Evolutionary conservation across 53 echinoderm and acorn worm genomes (phyloP), one percentile per base, ranked within the genome.

Genomic region (Henricia sp.): DNA sequence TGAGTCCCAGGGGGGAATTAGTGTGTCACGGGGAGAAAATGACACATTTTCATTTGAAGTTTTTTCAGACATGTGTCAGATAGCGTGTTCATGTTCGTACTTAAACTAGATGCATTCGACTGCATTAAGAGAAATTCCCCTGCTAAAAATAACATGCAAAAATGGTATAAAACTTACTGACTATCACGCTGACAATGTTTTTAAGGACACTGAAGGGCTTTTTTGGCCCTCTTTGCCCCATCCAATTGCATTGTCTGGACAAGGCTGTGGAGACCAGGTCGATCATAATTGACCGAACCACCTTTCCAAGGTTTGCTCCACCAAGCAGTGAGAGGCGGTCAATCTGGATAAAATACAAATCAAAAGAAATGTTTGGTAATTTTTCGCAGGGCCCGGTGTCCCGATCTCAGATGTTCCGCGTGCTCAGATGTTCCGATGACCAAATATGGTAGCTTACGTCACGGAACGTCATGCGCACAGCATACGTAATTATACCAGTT

Each of bases 161-260:
- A 52, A 52, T 23, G 23, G n/a, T n/a, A 52, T 52, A 19, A 19
- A n/a, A 52, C 52, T 52, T 52, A 52, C 52, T 52, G 52, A 52
- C 23, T 52, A 52, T 52, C 52, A 52, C 52, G 23, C 19, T n/a
- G 52, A 52, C 19, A 52, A 52, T 52, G 52, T 52, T 52, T 23
- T 52, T 52, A 23, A 52, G 52, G 23, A 52, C 52, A 52, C 52
- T 52, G 5, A 52, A 52, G 23, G 52, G 52, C 52, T 52, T 52
- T 52, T 52, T 52, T 52, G 52, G 52, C 52, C 52, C 52, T 52
- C 52, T 52, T 23, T 52, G 52, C 52, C 52, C 52, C 19, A 52
- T 23, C 52, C 52, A 52, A 52, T 52, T 52, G 52, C 52, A 52
- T 23, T 52, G 52, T 52, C 19, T 52, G 52, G 52, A 19, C 52